Conservation (phyloP, 2,888 invertebrate species). For the Idaea aversata region DNA sequence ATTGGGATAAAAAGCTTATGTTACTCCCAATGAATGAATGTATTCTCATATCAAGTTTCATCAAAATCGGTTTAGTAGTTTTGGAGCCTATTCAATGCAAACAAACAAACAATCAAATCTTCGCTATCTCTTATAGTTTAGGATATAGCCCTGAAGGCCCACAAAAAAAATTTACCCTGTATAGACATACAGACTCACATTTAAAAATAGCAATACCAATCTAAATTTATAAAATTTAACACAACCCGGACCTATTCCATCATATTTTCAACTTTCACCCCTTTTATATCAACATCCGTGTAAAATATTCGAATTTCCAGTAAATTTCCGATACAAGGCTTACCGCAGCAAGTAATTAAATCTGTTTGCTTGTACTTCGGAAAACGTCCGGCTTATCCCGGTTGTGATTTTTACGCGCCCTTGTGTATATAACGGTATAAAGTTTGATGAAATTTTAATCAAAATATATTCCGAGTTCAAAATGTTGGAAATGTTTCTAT, state of each 20-base stretch:
- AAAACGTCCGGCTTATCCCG: conserved; percentile 37
- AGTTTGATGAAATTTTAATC: conserved; percentile 59
- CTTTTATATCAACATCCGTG: not conserved
- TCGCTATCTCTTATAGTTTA: too few species aligned
- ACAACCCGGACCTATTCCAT: not conserved
- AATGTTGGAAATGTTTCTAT: conserved; percentile 1
- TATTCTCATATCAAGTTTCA: too few species aligned
- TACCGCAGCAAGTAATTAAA: conserved; percentile 50
- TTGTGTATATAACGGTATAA: conserved; percentile 45
- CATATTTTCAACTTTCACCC: not conserved
- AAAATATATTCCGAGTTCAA: conserved; percentile 37
- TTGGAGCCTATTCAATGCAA: too few species aligned
- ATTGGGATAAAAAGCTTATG: too few species aligned
- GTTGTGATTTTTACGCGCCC: conserved; percentile 47
- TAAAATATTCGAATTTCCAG: conserved; percentile 26
- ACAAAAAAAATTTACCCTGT: too few species aligned
- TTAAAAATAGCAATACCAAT: not conserved
- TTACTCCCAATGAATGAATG: too few species aligned
- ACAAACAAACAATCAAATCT: too few species aligned
- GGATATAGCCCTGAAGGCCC: too few species aligned
- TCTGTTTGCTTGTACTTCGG: conserved; percentile 47
- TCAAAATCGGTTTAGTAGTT: too few species aligned
- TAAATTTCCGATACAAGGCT: conserved; percentile 38
- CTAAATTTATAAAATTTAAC: not conserved
- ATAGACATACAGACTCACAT: too few species aligned